Evolutionary conservation across 2,888 invertebrate species (phyloP).

Genomic region (Pandemis corylana): DNA sequence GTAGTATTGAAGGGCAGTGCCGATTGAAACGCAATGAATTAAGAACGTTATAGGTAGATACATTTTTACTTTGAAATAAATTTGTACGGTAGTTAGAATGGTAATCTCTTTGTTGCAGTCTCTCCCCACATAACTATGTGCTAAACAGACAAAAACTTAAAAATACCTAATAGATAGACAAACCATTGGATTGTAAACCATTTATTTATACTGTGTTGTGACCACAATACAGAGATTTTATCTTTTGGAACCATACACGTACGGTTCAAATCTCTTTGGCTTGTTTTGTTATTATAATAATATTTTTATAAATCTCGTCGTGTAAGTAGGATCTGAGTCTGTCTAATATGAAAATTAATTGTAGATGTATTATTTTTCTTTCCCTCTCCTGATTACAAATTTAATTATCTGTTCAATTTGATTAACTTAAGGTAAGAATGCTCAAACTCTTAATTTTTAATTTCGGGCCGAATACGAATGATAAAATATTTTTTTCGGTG

Average conservation of each 20-base stretch:
- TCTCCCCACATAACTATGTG: no score
- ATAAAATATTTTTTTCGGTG: neutral
- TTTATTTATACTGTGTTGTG: no score
- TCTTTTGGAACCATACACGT: conserved; percentile 41
- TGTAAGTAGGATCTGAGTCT: conserved; percentile 12
- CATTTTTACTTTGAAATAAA: conserved; percentile 53
- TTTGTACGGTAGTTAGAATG: conserved; percentile 55
- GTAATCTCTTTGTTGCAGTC: no score
- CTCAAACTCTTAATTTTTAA: neutral
- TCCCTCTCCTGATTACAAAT: neutral
- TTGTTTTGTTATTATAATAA: conserved; percentile 42
- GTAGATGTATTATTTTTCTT: neutral
- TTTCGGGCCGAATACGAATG: neutral
- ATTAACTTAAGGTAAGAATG: neutral
- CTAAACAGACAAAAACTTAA: no score
- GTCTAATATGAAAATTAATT: conserved; percentile 15
- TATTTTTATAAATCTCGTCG: conserved; percentile 61
- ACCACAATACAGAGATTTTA: no score
- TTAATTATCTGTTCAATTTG: neutral
- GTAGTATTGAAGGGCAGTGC: conserved; percentile 46
- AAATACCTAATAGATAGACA: no score
- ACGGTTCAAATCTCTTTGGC: conserved; percentile 53
- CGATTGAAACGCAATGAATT: conserved; percentile 59
- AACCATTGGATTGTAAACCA: no score
- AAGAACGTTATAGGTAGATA: conserved; percentile 50